A percentile compares a stretch with the other conserved stretches of the same genome.
These are phyloP conservation scores for Oncopodura yosiiana DNA, from an alignment of 1,140 invertebrate genomes.

Conservation along the genomic window DNA sequence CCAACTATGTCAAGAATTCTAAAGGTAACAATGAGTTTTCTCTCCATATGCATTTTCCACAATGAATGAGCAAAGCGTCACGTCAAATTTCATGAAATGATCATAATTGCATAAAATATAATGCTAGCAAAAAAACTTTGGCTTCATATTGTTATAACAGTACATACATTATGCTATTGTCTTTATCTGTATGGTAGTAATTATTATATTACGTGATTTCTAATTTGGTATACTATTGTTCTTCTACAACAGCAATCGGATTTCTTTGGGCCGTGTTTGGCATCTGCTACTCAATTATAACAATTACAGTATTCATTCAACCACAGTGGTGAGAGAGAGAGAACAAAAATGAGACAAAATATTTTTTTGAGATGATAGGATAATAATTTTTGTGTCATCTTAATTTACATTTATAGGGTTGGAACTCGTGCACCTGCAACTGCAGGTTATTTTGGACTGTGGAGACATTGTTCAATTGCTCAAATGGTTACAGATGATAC, in stretches of 20 bases:
- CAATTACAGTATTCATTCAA: conserved; percentile 81
- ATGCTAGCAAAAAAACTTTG: no score
- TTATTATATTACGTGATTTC: neutral
- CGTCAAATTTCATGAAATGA: no score
- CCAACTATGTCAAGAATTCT: conserved; percentile 88
- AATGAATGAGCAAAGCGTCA: no score
- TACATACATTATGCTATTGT: no score
- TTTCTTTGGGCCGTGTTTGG: conserved; percentile 94
- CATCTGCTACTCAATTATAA: conserved; percentile 92
- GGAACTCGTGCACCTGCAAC: conserved; percentile 39
- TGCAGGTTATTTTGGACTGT: conserved; percentile 41
- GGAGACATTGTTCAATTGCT: conserved; percentile 28
- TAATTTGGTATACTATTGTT: conserved; percentile 1
- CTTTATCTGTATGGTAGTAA: neutral
- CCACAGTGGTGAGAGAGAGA: conserved; percentile 92
- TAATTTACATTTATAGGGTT: no score
- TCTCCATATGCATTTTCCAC: no score
- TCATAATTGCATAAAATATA: no score
- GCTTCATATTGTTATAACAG: no score
- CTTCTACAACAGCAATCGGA: conserved; percentile 63
- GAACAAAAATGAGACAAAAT: conserved; percentile 61
- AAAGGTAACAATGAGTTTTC: conserved; percentile 43
- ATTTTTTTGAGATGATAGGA: conserved; percentile 83
- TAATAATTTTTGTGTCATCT: conserved; percentile 72
- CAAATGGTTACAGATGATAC: conserved; percentile 37